phyloP scores from a whole-genome alignment of 2,888 invertebrate species.

The Leptogaster cylindrica region DNA sequence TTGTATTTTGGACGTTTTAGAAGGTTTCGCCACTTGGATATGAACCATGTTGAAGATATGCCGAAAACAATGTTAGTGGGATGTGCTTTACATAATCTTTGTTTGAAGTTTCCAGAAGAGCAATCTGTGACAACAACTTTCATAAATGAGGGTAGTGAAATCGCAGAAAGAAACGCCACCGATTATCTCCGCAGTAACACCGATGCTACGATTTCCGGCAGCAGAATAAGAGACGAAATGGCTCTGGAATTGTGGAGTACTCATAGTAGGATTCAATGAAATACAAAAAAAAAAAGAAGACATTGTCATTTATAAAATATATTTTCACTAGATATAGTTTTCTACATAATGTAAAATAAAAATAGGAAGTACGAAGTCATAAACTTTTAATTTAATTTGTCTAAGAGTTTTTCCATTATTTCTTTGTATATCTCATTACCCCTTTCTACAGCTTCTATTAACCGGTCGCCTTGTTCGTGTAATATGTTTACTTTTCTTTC shows the following conservation, averaged over 20 bases:
- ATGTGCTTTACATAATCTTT: slow-evolving; percentile 12
- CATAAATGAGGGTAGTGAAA: background rate
- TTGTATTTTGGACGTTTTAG: slow-evolving; percentile 1
- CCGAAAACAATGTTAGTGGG: background rate
- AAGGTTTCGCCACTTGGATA: background rate
- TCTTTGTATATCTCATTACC: no score
- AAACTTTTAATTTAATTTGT: no score
- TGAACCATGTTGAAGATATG: background rate
- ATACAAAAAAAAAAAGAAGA: background rate
- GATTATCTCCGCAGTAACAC: background rate
- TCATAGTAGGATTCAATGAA: background rate
- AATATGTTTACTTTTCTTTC: background rate
- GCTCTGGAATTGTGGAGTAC: background rate
- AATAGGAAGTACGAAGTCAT: background rate
- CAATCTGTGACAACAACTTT: background rate
- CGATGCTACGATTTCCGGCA: background rate
- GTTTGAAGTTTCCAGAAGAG: slow-evolving; percentile 7
- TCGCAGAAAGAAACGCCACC: background rate
- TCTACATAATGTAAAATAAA: background rate
- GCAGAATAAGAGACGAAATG: background rate
- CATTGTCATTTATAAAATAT: no score
- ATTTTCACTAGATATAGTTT: background rate
- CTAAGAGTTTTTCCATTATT: no score
- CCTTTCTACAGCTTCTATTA: background rate
- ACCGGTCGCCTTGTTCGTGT: background rate